Base-by-base conservation (phyloP, 2,888 invertebrate genomes). In the Liopterus haemorrhoidalis region DNA sequence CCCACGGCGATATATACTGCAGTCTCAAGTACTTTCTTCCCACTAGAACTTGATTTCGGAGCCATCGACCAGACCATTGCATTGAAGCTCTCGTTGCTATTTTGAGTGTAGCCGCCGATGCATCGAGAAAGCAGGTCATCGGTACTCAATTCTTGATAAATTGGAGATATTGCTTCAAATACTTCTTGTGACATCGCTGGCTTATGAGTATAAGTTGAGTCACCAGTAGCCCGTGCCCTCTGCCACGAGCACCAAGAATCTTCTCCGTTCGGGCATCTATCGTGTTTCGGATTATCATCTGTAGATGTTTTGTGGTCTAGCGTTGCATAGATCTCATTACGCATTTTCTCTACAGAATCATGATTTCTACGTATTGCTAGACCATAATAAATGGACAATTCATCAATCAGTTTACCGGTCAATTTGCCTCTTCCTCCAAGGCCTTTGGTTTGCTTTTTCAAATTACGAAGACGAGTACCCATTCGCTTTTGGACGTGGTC, bases 101-200 rank as follows among this genome's bases (percentile, higher is more conserved):
- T 50, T 37, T 51, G 52, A 2, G 50, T 53, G 24, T 32, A 52
- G 3, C 49, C 53, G 9, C 49, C 53, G 9, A 53, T 14, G 18
- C 46, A 51, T 24, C 49, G 43, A 19, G 35, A 24, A 14, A 53
- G 44, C 16, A 51, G 38, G 14, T 52, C 41, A 4, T 39, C 41
- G 8, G 30, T 20, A 16, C 39, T 48, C 9, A 52, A 40, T 11
- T 42, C 45, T 28, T 47, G 45, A 22, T 51, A 55, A 9, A 54
- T 46, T 1, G 53, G 52, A 27, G 33, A 43, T 5, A 56, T 53
- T 15, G 54, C 49, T 30, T 54, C 19, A 19, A 30, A 48, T 35
- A 56, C 53, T 18, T 49, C 35, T 8, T 28, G 14, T 14, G 12
- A n/a, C 38, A 38, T 38, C 25, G 38, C n/a, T 14, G 38, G 38